Conservation (phyloP, 2,797 vertebrate genomes). For the Aplochiton taeniatus region DNA sequence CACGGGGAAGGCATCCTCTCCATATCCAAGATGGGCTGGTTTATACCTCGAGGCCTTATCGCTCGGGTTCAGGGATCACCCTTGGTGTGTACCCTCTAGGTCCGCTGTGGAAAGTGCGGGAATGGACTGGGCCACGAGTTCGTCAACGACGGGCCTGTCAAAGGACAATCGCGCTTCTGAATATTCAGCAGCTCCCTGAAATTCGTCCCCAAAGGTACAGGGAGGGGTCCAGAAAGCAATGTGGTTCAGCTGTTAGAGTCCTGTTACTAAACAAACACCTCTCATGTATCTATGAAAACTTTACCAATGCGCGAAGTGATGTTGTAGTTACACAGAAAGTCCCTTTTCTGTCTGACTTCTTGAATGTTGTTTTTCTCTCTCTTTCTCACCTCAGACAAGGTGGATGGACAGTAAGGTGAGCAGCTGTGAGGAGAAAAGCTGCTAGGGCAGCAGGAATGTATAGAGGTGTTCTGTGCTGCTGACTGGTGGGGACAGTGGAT, state of each 20-base stretch:
- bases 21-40: neutral
- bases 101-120: conserved; percentile 67
- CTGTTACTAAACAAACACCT: neutral
- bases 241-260: too few species aligned
- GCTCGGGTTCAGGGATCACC: neutral
- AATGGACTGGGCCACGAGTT: conserved; percentile 90
- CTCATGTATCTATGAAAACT: neutral
- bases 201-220: conserved; percentile 88
- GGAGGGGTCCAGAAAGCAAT: too few species aligned
- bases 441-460: conserved; percentile 5
- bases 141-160: conserved; percentile 85
- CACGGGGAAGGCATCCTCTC: neutral
- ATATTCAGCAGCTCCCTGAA: conserved; percentile 84
- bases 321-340: neutral
- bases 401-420: conserved; percentile 70
- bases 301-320: too few species aligned
- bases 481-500: conserved; percentile 56
- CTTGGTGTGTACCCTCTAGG: conserved; percentile 35
- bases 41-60: neutral
- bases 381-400: conserved; percentile 55
- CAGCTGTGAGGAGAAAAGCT: neutral
- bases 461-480: conserved; percentile 33
- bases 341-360: neutral
- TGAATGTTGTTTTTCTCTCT: neutral
- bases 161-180: conserved; percentile 90